phyloP scores from a whole-genome alignment of 2,888 invertebrate species.

The Actias luna region DNA sequence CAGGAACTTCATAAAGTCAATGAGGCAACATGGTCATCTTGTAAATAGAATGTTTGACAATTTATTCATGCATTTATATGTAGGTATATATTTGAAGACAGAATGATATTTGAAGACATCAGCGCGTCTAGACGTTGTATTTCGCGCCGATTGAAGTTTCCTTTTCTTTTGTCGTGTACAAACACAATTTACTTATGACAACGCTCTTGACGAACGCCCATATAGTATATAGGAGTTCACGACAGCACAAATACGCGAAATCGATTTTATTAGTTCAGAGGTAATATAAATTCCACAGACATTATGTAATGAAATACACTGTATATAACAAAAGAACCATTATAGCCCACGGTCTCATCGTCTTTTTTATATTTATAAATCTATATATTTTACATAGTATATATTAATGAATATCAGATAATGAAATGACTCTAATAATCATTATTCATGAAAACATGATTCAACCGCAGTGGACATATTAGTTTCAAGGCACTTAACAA shows the following conservation, averaged over 20 bases:
- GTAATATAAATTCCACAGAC: background rate
- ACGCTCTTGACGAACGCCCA: background rate
- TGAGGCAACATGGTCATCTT: no score
- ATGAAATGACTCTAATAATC: no score
- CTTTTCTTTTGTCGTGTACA: background rate
- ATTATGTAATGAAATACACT: background rate
- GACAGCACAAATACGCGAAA: background rate
- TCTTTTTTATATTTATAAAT: no score
- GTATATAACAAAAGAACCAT: no score
- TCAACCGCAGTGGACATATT: no score
- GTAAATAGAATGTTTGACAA: background rate
- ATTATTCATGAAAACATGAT: no score
- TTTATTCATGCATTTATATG: background rate
- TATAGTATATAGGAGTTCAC: background rate
- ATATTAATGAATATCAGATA: no score
- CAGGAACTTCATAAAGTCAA: no score
- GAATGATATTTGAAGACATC: background rate
- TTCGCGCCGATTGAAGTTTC: background rate
- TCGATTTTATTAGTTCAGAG: background rate
- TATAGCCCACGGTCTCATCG: no score
- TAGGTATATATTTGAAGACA: background rate
- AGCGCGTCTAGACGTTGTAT: background rate
- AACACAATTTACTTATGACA: conserved; percentile 4
- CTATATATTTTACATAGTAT: no score
- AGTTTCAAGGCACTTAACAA: no score